Percentiles rank a stretch among this genome's conserved stretches.
These are phyloP conservation scores for Oscheius myriophilus DNA, from an alignment of 2,888 invertebrate species.

Conservation along the genomic window DNA sequence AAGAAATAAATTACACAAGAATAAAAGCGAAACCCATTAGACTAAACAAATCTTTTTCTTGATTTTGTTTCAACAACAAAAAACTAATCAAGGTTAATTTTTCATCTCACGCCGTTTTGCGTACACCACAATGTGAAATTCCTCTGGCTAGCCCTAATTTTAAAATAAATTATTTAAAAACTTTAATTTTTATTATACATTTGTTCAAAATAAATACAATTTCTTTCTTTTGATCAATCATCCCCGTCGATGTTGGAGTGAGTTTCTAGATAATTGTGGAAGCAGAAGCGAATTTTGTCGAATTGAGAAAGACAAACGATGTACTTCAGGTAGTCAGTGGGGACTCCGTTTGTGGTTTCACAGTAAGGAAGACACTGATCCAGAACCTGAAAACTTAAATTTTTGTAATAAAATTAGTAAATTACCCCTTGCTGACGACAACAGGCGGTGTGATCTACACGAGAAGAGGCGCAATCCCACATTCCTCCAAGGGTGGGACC, in stretches of 20 bases:
- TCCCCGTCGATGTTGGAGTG: slow-evolving; percentile 65
- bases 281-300: slow-evolving; percentile 67
- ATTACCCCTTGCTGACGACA: slow-evolving; percentile 51
- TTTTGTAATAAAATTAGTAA: neutral
- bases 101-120: too few species aligned
- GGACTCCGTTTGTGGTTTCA: slow-evolving; percentile 69
- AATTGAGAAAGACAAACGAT: slow-evolving; percentile 65
- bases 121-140: too few species aligned
- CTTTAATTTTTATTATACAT: too few species aligned
- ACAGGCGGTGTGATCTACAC: slow-evolving; percentile 64
- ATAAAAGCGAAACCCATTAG: too few species aligned
- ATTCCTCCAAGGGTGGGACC: slow-evolving; percentile 70
- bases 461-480: slow-evolving; percentile 69
- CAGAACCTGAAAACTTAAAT: slow-evolving; percentile 41
- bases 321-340: slow-evolving; percentile 67
- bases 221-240: too few species aligned
- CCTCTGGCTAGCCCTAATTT: too few species aligned
- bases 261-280: slow-evolving; percentile 60
- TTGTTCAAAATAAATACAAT: too few species aligned
- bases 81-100: too few species aligned
- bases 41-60: too few species aligned
- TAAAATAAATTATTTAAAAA: too few species aligned
- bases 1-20: too few species aligned
- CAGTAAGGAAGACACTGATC: slow-evolving; percentile 68
- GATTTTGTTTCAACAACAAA: too few species aligned